Base-by-base conservation (phyloP, 2,113 vertebrate species). In the Lipophrys pholis region DNA sequence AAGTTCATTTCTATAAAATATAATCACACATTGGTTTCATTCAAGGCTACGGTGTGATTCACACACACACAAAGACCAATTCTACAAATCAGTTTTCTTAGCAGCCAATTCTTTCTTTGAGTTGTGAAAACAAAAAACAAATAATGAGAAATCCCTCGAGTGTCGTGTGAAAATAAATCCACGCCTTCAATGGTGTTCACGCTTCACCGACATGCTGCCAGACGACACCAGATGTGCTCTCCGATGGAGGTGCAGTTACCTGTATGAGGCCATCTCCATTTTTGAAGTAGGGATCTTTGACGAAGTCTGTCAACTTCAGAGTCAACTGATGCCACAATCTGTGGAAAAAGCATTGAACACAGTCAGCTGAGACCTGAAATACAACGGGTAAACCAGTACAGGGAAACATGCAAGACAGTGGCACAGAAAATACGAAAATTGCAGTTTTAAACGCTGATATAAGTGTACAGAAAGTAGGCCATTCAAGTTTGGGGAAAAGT, bases 251-350 rank as follows among this genome's bases (percentile, higher is more conserved):
- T 12, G 60, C 1, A 9, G 1, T 89, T 87, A 98, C 97, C 96
- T 97, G 97, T 80, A 99, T 96, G 65, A 99, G 95, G 6, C 96
- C 97, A 90, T 99, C 97, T 72, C 97, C 97, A 14, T 95, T 95
- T 52, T 96, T 95, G 63, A 99, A 98, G 87, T 94, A 97, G 0
- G 97, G 96, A 52, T 99, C 95, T 88, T 97, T 96, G 3, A 99
- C 97, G 45, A 99, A 99, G 51, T 96, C 96, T 68, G 95, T 90
- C 40, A 99, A 89, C 46, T 95, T 96, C 76, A 99, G 93, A 0
- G 98, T 99, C 89, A 99, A 89, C 84, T 99, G 98, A 87, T 99
- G 97, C 98, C 98, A 99, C 69, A 99, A 91, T 56, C 98, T 99
- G 74, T 58, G 7, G 3, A 11, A 6, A 11, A 50, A 60, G 21